Base-by-base conservation (phyloP, 2,113 vertebrate genomes). In the Columba livia region DNA sequence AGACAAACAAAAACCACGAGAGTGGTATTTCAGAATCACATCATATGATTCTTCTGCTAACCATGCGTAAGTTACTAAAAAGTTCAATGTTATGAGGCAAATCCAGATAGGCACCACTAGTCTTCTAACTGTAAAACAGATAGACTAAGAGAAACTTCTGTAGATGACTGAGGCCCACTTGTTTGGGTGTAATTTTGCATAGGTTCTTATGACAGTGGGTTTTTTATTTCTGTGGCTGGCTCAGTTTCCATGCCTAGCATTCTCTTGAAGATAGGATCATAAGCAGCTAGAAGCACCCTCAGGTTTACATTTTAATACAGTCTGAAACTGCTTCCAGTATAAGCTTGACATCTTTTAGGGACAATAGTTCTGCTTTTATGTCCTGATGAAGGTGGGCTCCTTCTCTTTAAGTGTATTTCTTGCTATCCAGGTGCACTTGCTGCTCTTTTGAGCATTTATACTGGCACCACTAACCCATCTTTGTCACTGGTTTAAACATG, bases 191-290 rank as follows among this genome's bases (percentile, higher is more conserved):
- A 3, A 4, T 75, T 83, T 28, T 83, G 16, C 16, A n/a, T 20
- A 25, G 4, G 28, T 71, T 61, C 40, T 70, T 34, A 32, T 9
- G 25, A 62, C 6, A n/a, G 16, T 10, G 6, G 3, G 6, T 0
- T 8, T 19, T 44, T 17, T 42, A 38, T 36, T n/a, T 65, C 58
- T 64, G 26, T 74, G 11, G 31, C 81, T 72, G 26, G 2, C 6
- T 42, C 16, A 53, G 5, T 73, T 85, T 67, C 26, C 15, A 9
- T 58, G 26, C 12, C 5, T 51, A 10, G 66, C 18, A 53, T 48
- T 84, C 5, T 57, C 56, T 42, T 53, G 26, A 75, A 84, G 2
- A 75, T 2, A 10, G 48, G 44, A 47, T 19, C 44, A 79, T 21
- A 12, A 66, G 38, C 58, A 72, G 11, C 32, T 79, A 42, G 44